These are phyloP conservation scores for mouse (Mus musculus) DNA, from an alignment of 2,113 vertebrate genomes.

Conservation along the genomic window GRCm39 chr14:46244001-46244500, in stretches of 20 bases:
- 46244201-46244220: background rate
- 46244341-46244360: background rate
- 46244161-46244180: slow-evolving; percentile 41
- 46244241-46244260: background rate
- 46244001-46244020: slow-evolving; percentile 62
- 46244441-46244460: slow-evolving; percentile 32
- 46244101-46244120: slow-evolving; percentile 43
- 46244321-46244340: background rate
- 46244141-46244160: slow-evolving; percentile 36
- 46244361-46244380: background rate
- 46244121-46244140: slow-evolving; percentile 45
- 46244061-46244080: background rate
- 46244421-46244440: slow-evolving; percentile 9
- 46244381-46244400: background rate
- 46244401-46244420: slow-evolving; percentile 4
- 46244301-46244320: background rate
- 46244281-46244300: background rate
- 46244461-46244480: background rate
- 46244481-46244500: background rate
- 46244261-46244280: background rate
- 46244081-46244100: slow-evolving; percentile 33
- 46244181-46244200: background rate
- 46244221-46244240: background rate
- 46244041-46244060: background rate
- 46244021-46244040: background rate